phyloP scores from a whole-genome alignment of 2,113 vertebrate genomes.

The Notarius lentiginosus region DNA sequence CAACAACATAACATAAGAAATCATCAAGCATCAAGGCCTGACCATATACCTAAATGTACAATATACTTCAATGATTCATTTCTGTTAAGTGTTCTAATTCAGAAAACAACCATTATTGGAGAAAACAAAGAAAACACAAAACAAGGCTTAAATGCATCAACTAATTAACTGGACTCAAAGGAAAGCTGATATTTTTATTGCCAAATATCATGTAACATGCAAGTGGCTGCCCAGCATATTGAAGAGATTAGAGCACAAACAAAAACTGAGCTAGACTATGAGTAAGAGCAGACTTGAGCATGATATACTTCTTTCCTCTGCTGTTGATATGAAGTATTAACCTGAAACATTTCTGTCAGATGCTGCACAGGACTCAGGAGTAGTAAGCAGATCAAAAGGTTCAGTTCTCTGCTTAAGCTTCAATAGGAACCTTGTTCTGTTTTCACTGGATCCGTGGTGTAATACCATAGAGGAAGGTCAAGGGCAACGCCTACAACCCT shows the following conservation, averaged over 20 bases:
- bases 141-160: constrained; percentile 9
- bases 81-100: not conserved
- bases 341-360: constrained; percentile 20
- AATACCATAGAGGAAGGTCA: constrained; percentile 55
- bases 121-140: constrained; percentile 9
- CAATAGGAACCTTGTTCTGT: constrained; percentile 31
- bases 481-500: constrained; percentile 49
- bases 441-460: constrained; percentile 38
- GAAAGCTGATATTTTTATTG: constrained; percentile 39
- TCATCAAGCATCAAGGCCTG: not conserved
- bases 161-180: constrained; percentile 7
- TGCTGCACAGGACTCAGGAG: constrained; percentile 22
- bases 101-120: constrained; percentile 10
- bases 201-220: constrained; percentile 30
- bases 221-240: constrained; percentile 6
- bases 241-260: constrained; percentile 18
- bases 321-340: constrained; percentile 49
- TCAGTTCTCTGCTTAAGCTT: constrained; percentile 28
- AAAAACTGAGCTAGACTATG: not conserved
- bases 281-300: constrained; percentile 15
- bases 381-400: constrained; percentile 29
- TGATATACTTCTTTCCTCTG: constrained; percentile 43
- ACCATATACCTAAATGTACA: not conserved
- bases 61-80: not conserved
- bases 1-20: not conserved